phyloP scores from a whole-genome alignment of 2,888 invertebrate genomes.

The Meta bourneti region DNA sequence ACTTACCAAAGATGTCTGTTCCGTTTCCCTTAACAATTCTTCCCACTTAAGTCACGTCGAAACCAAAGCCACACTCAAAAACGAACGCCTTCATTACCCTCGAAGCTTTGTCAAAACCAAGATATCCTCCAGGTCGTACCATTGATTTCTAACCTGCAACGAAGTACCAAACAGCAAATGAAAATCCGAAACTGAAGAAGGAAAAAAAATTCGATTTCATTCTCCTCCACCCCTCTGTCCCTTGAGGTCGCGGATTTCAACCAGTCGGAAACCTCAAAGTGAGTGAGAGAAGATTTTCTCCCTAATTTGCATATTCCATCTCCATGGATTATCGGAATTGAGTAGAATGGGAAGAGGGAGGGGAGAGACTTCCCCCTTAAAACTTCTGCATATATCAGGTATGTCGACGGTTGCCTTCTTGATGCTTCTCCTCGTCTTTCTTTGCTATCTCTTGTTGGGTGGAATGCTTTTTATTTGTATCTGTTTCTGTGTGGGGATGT shows the following conservation, averaged over 20 bases:
- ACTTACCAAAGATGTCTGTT: too few relatives aligned
- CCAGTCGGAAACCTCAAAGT: slow-evolving; percentile 69
- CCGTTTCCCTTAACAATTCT: too few relatives aligned
- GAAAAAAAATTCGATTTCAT: slow-evolving; percentile 47
- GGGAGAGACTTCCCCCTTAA: background rate
- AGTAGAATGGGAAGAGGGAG: slow-evolving; percentile 31
- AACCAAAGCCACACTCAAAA: background rate
- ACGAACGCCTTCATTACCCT: background rate
- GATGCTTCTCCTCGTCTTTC: background rate
- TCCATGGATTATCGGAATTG: slow-evolving; percentile 65
- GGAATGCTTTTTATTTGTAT: background rate
- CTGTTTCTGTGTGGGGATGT: background rate
- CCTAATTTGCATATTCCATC: slow-evolving; percentile 67
- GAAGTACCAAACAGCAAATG: slow-evolving; percentile 25
- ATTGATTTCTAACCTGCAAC: slow-evolving; percentile 26
- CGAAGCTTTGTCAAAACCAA: background rate
- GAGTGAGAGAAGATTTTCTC: slow-evolving; percentile 55
- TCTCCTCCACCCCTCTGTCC: slow-evolving; percentile 8
- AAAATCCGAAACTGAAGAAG: slow-evolving; percentile 43
- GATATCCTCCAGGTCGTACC: background rate
- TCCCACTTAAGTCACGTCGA: too few relatives aligned
- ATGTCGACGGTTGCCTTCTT: slow-evolving; percentile 7
- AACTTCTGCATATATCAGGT: slow-evolving; percentile 41
- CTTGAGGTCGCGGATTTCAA: slow-evolving; percentile 40
- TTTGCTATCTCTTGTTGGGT: background rate